A percentile compares a stretch with the other conserved stretches of the same genome.
phyloP scores from a whole-genome alignment of 2,113 vertebrate species.

The Halichoerus grypus region DNA sequence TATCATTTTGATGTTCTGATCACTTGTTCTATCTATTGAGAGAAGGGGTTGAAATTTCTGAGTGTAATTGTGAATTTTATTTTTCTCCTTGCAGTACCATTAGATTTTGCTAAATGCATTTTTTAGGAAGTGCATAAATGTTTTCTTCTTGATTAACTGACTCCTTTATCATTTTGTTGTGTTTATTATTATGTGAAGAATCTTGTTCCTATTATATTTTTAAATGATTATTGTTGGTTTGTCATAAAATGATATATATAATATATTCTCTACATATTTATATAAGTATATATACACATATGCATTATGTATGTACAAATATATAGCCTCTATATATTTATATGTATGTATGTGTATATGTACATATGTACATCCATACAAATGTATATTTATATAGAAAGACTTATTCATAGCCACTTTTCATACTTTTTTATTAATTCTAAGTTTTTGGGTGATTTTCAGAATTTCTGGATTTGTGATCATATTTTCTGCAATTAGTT shows the following conservation, averaged over 20 bases:
- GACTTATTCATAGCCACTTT: not conserved
- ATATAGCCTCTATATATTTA: not conserved
- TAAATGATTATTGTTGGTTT: not conserved
- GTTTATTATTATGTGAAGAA: not conserved
- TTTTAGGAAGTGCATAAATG: not conserved
- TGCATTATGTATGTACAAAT: not conserved
- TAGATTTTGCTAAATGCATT: not conserved
- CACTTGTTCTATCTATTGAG: not conserved
- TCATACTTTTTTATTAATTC: not conserved
- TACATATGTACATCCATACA: not conserved
- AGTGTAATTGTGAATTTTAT: not conserved
- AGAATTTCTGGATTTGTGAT: not conserved
- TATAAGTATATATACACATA: not conserved
- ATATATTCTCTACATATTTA: not conserved
- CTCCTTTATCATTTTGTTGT: not conserved
- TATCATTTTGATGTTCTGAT: not conserved
- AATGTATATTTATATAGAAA: not conserved
- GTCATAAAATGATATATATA: not conserved
- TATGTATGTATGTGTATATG: not conserved
- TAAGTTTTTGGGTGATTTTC: not conserved
- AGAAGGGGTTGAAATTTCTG: not conserved
- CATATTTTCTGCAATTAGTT: slow-evolving; percentile 30
- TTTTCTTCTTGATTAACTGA: not conserved
- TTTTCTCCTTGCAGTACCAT: not conserved
- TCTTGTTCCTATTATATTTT: not conserved